Conservation (phyloP, 2,888 invertebrate species). For the Troides oblongomaculatus region DNA sequence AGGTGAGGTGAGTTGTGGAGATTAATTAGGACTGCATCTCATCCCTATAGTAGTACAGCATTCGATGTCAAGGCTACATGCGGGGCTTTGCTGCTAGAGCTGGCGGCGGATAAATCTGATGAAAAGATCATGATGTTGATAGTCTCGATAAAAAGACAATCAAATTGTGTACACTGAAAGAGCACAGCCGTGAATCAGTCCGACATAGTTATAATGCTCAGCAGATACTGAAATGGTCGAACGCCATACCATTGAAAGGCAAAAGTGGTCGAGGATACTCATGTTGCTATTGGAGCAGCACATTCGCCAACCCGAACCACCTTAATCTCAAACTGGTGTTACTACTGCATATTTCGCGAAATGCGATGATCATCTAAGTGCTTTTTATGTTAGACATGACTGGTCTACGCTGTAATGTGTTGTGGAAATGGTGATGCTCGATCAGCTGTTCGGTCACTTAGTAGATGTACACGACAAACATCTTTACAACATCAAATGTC, state of each 20-base stretch:
- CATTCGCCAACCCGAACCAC: constrained; percentile 41
- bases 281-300: constrained; percentile 46
- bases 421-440: constrained; percentile 33
- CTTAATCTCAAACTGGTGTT: constrained; percentile 46
- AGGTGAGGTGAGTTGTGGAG: too few species aligned
- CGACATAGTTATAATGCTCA: not conserved
- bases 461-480: constrained; percentile 39
- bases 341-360: not conserved
- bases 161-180: too few species aligned
- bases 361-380: constrained; percentile 25
- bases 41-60: too few species aligned
- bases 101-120: too few species aligned
- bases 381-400: constrained; percentile 52
- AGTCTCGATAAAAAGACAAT: too few species aligned
- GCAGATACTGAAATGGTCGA: constrained; percentile 43
- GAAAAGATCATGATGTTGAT: too few species aligned
- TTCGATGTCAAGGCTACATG: too few species aligned
- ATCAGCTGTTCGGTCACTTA: constrained; percentile 40
- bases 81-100: too few species aligned
- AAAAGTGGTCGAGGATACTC: constrained; percentile 41
- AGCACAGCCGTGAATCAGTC: too few species aligned
- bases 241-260: constrained; percentile 49
- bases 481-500: constrained; percentile 48
- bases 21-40: too few species aligned
- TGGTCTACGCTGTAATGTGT: constrained; percentile 49